Evolutionary conservation across 2,113 vertebrate genomes (phyloP).

Genomic region (Rhinolophus sinicus): DNA sequence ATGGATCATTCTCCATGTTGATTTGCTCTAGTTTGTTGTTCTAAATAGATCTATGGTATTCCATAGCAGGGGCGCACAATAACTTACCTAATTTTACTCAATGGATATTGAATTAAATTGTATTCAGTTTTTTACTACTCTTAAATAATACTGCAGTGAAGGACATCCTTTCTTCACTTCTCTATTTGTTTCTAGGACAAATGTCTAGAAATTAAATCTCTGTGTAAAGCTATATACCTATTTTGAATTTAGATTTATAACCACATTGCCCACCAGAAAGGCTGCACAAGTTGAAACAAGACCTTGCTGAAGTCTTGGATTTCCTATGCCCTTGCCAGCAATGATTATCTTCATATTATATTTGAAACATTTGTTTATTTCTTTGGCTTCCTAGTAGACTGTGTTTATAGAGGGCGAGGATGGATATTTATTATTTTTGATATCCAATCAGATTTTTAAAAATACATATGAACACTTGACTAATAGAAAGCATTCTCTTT

Average conservation of each 20-base stretch:
- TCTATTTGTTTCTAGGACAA: not conserved
- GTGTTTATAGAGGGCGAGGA: not conserved
- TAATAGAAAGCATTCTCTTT: not conserved
- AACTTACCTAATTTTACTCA: not conserved
- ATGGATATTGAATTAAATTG: not conserved
- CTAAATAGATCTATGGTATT: not conserved
- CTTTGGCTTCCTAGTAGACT: not conserved
- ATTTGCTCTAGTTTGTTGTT: not conserved
- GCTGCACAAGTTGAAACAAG: not conserved
- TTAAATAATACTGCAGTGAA: not conserved
- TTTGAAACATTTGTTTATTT: slow-evolving; percentile 49
- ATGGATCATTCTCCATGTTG: not conserved
- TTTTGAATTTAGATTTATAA: not conserved
- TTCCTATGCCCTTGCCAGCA: not conserved
- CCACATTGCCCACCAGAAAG: not conserved
- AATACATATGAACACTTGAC: not conserved
- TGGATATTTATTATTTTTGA: slow-evolving; percentile 3
- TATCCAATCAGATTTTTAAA: not conserved
- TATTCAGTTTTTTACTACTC: not conserved
- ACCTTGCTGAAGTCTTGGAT: not conserved
- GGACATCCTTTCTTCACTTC: not conserved
- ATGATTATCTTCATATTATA: not conserved
- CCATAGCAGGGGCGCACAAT: not conserved
- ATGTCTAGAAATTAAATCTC: not conserved
- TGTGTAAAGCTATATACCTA: not conserved